Percentiles rank a stretch among this genome's conserved stretches.
These are phyloP conservation scores for Salarias fasciatus DNA, from an alignment of 2,797 vertebrate species.

Conservation along the genomic window DNA sequence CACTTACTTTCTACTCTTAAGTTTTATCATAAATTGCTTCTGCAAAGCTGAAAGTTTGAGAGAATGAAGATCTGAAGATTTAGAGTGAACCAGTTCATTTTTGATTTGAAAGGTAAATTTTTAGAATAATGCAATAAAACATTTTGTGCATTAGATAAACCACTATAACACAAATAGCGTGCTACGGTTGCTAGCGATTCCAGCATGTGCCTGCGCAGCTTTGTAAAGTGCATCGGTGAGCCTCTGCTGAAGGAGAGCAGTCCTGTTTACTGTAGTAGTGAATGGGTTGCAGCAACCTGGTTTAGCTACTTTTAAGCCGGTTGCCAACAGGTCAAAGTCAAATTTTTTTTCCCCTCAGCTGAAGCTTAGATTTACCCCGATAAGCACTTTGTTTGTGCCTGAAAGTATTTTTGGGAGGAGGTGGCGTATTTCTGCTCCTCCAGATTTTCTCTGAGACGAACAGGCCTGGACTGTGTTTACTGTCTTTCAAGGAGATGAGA, in stretches of 20 bases:
- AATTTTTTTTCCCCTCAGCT: conserved; percentile 9
- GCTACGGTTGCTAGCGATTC: not conserved
- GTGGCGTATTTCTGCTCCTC: not conserved
- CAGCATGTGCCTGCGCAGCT: not conserved
- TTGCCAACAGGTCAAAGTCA: not conserved
- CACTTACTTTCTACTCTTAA: too few species aligned
- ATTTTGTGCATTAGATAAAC: too few species aligned
- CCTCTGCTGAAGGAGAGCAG: conserved; percentile 6
- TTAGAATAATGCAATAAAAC: too few species aligned
- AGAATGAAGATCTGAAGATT: too few species aligned
- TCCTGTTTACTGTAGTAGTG: conserved; percentile 6
- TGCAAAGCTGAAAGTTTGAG: too few species aligned
- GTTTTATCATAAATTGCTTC: too few species aligned
- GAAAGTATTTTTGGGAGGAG: not conserved
- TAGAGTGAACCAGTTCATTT: too few species aligned
- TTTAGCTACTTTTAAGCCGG: not conserved
- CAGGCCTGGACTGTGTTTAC: not conserved
- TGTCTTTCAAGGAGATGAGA: conserved; percentile 1
- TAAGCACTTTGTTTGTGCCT: not conserved
- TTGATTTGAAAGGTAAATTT: too few species aligned
- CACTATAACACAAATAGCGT: not conserved
- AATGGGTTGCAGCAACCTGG: conserved; percentile 16
- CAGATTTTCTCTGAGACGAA: too few species aligned
- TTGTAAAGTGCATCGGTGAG: not conserved
- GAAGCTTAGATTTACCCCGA: conserved; percentile 9